Evolutionary conservation across 1,140 invertebrate genomes (phyloP).

Genomic region (Heliothis subflexa): DNA sequence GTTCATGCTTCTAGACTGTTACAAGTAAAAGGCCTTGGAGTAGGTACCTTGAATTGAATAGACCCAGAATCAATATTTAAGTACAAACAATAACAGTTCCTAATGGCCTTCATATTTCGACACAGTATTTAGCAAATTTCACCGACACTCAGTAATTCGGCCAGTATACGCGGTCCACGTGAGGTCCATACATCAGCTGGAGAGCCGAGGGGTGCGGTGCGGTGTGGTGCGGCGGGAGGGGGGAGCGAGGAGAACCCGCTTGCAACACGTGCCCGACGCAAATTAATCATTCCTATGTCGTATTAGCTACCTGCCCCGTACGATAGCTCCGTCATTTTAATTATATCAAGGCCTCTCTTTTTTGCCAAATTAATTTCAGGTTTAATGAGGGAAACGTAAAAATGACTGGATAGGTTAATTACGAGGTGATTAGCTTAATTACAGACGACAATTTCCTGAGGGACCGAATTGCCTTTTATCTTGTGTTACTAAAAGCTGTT

Average conservation of each 20-base stretch:
- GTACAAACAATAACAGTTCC: too few species aligned
- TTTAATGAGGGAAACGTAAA: constrained; percentile 4
- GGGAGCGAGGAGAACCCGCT: not conserved
- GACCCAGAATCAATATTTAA: too few species aligned
- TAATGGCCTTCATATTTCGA: not conserved
- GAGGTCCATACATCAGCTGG: constrained; percentile 39
- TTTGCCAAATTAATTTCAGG: not conserved
- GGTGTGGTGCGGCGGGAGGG: not conserved
- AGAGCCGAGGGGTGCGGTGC: not conserved
- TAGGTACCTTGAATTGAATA: too few species aligned
- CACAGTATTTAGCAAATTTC: constrained; percentile 6
- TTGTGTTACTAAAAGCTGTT: too few species aligned
- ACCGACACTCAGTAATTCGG: constrained; percentile 15
- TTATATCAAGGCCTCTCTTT: constrained; percentile 26
- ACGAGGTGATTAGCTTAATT: not conserved
- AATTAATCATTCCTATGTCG: constrained; percentile 53
- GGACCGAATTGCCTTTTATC: too few species aligned
- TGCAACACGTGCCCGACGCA: constrained; percentile 30
- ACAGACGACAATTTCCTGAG: too few species aligned
- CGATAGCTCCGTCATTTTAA: constrained; percentile 38
- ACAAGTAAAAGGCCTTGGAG: too few species aligned
- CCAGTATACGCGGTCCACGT: constrained; percentile 32
- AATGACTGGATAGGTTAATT: not conserved
- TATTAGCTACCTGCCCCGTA: constrained; percentile 44
- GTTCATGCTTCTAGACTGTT: too few species aligned